A percentile compares a stretch with the other conserved stretches of the same genome.
phyloP scores from a whole-genome alignment of 2,113 vertebrate species.

The Rallus limicola region DNA sequence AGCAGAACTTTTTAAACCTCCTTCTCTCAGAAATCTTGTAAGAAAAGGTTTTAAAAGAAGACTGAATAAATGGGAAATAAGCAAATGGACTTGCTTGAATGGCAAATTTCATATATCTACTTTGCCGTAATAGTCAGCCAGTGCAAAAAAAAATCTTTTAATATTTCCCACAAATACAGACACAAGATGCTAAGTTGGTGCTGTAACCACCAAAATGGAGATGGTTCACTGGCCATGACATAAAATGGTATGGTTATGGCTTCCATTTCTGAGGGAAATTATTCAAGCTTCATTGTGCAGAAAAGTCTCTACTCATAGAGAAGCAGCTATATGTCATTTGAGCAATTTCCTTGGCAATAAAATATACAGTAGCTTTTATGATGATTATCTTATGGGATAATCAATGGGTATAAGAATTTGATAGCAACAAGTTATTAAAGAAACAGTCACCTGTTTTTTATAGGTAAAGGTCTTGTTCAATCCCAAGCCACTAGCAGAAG shows the following conservation, averaged over 20 bases:
- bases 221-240: neutral
- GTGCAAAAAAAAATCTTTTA: neutral
- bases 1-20: slow-evolving; percentile 8
- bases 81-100: neutral
- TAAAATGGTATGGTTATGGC: neutral
- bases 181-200: neutral
- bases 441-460: neutral
- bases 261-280: slow-evolving; percentile 9
- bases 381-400: neutral
- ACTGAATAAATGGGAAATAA: neutral
- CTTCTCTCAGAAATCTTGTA: neutral
- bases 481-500: neutral
- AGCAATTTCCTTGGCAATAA: neutral
- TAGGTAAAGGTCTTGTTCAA: neutral
- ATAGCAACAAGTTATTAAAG: neutral
- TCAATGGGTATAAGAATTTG: neutral
- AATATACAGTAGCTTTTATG: neutral
- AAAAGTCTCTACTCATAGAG: neutral
- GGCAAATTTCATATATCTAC: neutral
- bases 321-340: neutral
- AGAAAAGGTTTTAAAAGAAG: slow-evolving; percentile 19
- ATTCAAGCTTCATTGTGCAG: neutral
- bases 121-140: neutral
- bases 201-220: neutral
- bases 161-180: neutral